Base-by-base conservation (phyloP, 2,113 vertebrate species). In the Lagopus muta region DNA sequence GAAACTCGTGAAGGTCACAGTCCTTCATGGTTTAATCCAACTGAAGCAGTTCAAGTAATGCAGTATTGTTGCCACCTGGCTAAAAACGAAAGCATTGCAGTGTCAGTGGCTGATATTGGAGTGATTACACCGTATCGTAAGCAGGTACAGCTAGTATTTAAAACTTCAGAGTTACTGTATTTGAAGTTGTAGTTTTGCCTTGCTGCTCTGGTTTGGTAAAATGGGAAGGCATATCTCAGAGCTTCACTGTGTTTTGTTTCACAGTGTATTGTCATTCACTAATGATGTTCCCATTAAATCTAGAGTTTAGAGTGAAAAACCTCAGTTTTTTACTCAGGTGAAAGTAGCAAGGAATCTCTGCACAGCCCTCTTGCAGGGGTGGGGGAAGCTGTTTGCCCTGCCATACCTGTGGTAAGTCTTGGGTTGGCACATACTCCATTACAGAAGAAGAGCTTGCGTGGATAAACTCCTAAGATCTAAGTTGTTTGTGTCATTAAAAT, bases 11-110 rank as follows among this genome's bases (percentile, higher is more conserved):
- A 99, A 95, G 98, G 98, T 36, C 96, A 40, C 64, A 99, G 98
- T 94, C 98, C 98, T 1, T 99, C 99, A 0, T 99, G 99, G 99
- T 99, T 99, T 95, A 99, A 99, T 88, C 98, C 99, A 6, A 94
- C 96, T 1, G 99, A 99, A 91, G 99, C 99, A 1, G 99, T 99
- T 47, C 99, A 99, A 82, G 98, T 98, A 42, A 98, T 99, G 98
- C 96, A 97, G 40, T 99, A 99, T 97, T 99, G 99, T 96, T 99
- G 98, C 95, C 98, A 99, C 20, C 98, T 99, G 78, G 96, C 98
- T 60, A 98, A 98, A 94, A 98, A 96, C 80, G 92, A 98, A 57
- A 98, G 96, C 40, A 95, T 97, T 54, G 97, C 96, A 14, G 98
- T 99, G 32, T 76, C 97, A 0, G 50, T 95, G 21, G 70, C 86